Base-by-base conservation (phyloP, 2,113 vertebrate genomes). In the Megaceryle maxima region DNA sequence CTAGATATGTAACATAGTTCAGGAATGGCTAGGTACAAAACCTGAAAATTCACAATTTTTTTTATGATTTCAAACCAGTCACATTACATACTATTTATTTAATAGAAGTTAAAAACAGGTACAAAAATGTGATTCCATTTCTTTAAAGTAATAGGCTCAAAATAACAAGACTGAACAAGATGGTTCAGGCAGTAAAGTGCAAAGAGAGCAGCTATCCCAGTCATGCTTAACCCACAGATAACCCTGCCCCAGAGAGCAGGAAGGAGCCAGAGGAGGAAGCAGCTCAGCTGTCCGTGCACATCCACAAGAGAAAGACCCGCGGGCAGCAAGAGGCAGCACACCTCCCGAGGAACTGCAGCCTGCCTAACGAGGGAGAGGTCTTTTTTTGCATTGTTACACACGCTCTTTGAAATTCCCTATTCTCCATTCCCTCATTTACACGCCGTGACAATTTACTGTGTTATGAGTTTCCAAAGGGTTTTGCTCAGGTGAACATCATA, bases 111-210 rank as follows among this genome's bases (percentile, higher is more conserved):
- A 90, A 96, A 91, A 63, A 93, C 94, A 95, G 29, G 82, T 97
- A 98, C 96, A 97, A 94, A 97, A 97, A 90, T 43, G 70, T 64
- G 19, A 96, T 97, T 92, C 91, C 91, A 91, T 97, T 96, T 96
- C 91, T 90, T 97, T 50, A 73, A 85, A 97, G 97, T 96, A 92
- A 51, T 87, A 94, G 96, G 70, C 82, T 97, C 59, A 93, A 96
- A 96, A 92, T 87, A 94, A 96, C 92, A 92, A 85, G 67, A 74
- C 91, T 78, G 96, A 97, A 96, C 95, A 83, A 77, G 56, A 87
- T 16, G 67, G 92, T 94, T 96, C 92, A 91, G 87, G 96, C 92
- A 69, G 95, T 96, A 97, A 98, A 97, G 98, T 97, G 98, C 98
- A 97, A 86, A 14, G 87, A 76, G 87, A 94, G 91, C 79, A 81